These are phyloP conservation scores for Gallinago media DNA, from an alignment of 2,113 vertebrate species.

Conservation along the genomic window DNA sequence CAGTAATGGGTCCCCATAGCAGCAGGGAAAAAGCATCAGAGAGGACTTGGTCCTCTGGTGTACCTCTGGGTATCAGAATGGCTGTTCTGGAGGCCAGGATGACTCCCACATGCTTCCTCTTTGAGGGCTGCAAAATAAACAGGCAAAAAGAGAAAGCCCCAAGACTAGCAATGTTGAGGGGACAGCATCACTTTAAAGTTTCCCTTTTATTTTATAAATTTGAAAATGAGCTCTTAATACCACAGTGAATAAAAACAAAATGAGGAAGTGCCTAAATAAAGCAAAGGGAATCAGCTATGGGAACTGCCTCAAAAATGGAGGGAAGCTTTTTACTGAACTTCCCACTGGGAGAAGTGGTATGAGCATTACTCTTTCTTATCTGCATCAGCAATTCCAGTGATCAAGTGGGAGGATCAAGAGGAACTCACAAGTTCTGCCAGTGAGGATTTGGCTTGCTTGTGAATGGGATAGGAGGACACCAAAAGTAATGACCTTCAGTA, in stretches of 20 bases:
- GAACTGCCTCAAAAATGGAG: background rate
- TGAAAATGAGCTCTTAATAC: background rate
- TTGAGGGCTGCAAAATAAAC: background rate
- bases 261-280: background rate
- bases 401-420: background rate
- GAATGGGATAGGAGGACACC: background rate
- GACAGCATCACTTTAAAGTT: background rate
- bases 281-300: background rate
- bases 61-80: background rate
- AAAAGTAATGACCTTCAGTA: background rate
- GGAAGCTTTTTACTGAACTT: background rate
- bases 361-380: background rate
- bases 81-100: background rate
- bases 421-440: background rate
- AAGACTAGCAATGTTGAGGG: background rate
- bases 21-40: background rate
- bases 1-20: background rate
- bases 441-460: background rate
- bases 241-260: background rate
- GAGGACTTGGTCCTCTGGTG: background rate
- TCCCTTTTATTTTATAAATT: background rate
- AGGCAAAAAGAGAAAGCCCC: background rate
- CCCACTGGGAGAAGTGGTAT: constrained; percentile 1
- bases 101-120: background rate
- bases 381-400: background rate